Percentiles rank a stretch among this genome's conserved stretches.
These are phyloP conservation scores for Pitangus sulphuratus DNA, from an alignment of 2,797 vertebrate genomes.

Conservation along the genomic window DNA sequence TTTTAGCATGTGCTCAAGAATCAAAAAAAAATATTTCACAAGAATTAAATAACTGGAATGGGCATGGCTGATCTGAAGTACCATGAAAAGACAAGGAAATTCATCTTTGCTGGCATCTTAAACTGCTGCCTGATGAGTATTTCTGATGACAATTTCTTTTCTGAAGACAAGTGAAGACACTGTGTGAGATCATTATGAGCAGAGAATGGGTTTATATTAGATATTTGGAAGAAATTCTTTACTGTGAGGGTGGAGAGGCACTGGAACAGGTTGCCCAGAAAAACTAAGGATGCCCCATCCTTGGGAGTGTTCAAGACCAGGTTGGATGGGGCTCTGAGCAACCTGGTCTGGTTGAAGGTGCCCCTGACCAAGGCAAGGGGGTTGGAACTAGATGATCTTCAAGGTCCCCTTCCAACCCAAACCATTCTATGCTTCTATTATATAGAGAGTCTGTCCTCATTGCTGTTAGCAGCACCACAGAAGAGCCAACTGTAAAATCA, in stretches of 20 bases:
- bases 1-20: background rate
- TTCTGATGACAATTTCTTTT: background rate
- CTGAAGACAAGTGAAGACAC: background rate
- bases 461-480: background rate
- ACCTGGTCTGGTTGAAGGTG: background rate
- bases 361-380: background rate
- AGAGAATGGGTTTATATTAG: background rate
- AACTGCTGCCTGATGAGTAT: background rate
- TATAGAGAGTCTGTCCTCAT: background rate
- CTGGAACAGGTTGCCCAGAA: background rate
- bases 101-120: background rate
- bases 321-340: background rate
- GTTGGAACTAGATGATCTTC: background rate
- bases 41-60: background rate
- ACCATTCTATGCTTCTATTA: background rate
- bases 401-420: background rate
- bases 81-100: slow-evolving; percentile 9
- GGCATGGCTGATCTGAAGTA: background rate
- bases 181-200: background rate
- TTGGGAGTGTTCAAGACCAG: background rate
- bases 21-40: slow-evolving; percentile 3
- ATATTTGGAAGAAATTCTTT: background rate
- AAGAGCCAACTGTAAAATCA: background rate
- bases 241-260: background rate
- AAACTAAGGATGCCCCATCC: background rate